A percentile compares a stretch with the other conserved stretches of the same genome.
These are phyloP conservation scores for Apodemia duryi DNA, from an alignment of 2,888 invertebrate species.

Conservation along the genomic window DNA sequence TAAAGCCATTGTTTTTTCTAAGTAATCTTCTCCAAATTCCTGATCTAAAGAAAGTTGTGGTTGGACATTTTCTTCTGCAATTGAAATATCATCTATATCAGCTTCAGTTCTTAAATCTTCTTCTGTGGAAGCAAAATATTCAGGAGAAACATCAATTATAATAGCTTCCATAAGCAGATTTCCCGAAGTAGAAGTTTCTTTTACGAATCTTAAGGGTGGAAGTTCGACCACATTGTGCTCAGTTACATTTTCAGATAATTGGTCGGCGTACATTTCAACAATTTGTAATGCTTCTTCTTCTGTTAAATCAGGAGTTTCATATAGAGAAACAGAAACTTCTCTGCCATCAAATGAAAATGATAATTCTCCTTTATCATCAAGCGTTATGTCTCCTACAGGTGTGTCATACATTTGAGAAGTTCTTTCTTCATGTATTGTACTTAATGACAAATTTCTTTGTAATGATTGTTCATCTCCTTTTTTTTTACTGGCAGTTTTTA, in stretches of 20 bases:
- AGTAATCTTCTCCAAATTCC: slow-evolving; percentile 76
- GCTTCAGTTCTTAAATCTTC: slow-evolving; percentile 92
- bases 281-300: slow-evolving; percentile 95
- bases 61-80: slow-evolving; percentile 84
- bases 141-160: slow-evolving; percentile 92
- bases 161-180: slow-evolving; percentile 94
- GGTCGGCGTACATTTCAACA: slow-evolving; percentile 96
- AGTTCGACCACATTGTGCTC: slow-evolving; percentile 92
- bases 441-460: slow-evolving; percentile 89
- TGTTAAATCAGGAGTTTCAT: slow-evolving; percentile 94
- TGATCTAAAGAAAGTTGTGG: slow-evolving; percentile 72
- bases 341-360: slow-evolving; percentile 95
- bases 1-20: slow-evolving; percentile 66
- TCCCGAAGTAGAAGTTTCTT: slow-evolving; percentile 93
- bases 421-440: slow-evolving; percentile 94
- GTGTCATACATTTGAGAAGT: slow-evolving; percentile 94
- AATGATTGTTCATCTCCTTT: slow-evolving; percentile 72
- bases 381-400: slow-evolving; percentile 85
- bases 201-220: slow-evolving; percentile 91
- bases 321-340: slow-evolving; percentile 93
- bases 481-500: slow-evolving; percentile 76
- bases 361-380: slow-evolving; percentile 91
- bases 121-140: slow-evolving; percentile 88
- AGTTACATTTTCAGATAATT: slow-evolving; percentile 91
- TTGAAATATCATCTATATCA: slow-evolving; percentile 91